These are phyloP conservation scores for Hormiphora californensis DNA, from an alignment of 37 sponge, comb jelly and placozoan species.

Conservation along the genomic window DNA sequence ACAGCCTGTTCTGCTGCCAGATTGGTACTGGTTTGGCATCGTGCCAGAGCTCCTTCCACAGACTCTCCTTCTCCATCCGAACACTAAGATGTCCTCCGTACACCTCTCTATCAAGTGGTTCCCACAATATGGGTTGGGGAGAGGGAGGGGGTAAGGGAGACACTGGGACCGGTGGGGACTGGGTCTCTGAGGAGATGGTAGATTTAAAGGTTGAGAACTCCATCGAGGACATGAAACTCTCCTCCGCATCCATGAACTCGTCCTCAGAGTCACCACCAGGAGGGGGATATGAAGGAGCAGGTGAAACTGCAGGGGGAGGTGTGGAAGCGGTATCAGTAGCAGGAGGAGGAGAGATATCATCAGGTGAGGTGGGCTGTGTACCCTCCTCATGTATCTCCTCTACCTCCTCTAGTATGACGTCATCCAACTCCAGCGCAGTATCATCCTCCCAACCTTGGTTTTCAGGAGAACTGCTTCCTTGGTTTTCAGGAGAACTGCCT, in stretches of 20 bases:
- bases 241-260: conserved; percentile 49
- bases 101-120: conserved; percentile 31
- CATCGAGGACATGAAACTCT: too few relatives aligned
- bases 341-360: too few relatives aligned
- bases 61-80: conserved; percentile 77
- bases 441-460: conserved; percentile 28
- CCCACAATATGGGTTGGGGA: neutral
- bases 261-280: neutral
- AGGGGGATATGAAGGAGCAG: too few relatives aligned
- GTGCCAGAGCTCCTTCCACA: conserved; percentile 86
- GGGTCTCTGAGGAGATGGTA: too few relatives aligned
- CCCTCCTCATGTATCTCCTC: conserved; percentile 25
- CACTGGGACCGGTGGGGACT: too few relatives aligned
- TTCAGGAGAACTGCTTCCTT: too few relatives aligned
- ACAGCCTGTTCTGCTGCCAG: conserved; percentile 75
- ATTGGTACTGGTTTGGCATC: conserved; percentile 69
- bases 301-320: too few relatives aligned
- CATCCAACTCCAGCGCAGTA: conserved; percentile 1
- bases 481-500: neutral
- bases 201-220: too few relatives aligned
- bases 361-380: too few relatives aligned
- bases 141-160: too few relatives aligned
- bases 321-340: too few relatives aligned
- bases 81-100: conserved; percentile 71
- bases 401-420: neutral